Evolutionary conservation across 2,888 invertebrate genomes (phyloP).

Genomic region (Piscicola geometra): DNA sequence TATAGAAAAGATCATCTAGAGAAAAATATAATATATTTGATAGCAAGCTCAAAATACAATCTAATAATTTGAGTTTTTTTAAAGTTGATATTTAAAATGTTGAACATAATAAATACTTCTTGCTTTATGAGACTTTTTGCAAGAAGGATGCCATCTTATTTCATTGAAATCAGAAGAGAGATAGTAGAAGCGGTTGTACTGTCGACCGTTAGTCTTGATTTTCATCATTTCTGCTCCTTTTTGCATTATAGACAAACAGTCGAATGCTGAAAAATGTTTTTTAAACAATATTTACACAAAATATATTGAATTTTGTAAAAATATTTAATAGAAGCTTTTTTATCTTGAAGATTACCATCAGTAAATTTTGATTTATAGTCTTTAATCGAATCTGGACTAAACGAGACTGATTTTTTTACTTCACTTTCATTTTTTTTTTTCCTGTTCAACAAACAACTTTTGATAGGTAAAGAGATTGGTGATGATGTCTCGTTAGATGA

Average conservation of each 20-base stretch:
- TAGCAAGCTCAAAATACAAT: no score
- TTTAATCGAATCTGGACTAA: neutral
- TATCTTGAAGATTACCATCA: neutral
- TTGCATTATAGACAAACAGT: constrained; percentile 62
- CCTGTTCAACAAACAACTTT: no score
- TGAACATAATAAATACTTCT: constrained; percentile 59
- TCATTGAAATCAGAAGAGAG: constrained; percentile 60
- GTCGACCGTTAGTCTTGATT: constrained; percentile 61
- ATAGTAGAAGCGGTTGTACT: constrained; percentile 61
- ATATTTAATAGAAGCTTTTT: neutral
- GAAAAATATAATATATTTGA: neutral
- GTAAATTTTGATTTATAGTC: neutral
- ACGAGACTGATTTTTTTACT: neutral
- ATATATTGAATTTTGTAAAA: neutral
- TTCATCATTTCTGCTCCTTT: constrained; percentile 61
- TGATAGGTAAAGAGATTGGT: no score
- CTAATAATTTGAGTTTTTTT: no score
- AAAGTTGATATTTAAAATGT: no score
- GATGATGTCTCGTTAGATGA: no score
- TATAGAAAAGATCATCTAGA: neutral
- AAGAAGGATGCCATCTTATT: constrained; percentile 62
- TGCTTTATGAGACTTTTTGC: constrained; percentile 63
- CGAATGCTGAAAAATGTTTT: constrained; percentile 56
- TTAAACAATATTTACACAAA: neutral
- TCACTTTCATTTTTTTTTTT: neutral